These are phyloP conservation scores for Argyresthia goedartella DNA, from an alignment of 2,888 invertebrate genomes.

Conservation along the genomic window DNA sequence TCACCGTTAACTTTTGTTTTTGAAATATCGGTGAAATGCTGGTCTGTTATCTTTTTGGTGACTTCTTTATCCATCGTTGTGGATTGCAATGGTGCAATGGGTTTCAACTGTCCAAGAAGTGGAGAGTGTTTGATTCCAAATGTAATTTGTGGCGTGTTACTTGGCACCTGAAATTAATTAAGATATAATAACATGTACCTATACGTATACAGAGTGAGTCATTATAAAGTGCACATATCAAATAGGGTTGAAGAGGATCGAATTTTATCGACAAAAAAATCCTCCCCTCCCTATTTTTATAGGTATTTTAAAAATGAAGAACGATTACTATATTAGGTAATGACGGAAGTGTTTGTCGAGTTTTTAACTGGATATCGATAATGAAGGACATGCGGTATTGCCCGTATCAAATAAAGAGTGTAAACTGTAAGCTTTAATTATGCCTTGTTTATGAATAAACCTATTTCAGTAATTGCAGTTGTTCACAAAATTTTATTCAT, in stretches of 20 bases:
- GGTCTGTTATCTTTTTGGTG: constrained; percentile 1
- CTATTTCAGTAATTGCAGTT: no score
- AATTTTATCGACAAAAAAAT: no score
- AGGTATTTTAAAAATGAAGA: neutral
- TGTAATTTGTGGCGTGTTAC: constrained; percentile 65
- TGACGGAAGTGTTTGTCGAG: neutral
- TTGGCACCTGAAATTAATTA: constrained; percentile 33
- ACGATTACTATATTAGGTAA: neutral
- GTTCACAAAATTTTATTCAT: no score
- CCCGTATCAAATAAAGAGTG: no score
- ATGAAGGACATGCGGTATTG: no score
- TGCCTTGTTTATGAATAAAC: no score
- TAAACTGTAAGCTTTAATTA: no score
- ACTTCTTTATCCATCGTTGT: neutral
- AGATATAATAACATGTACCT: neutral
- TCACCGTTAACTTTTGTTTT: neutral
- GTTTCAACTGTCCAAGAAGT: constrained; percentile 69
- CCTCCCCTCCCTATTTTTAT: no score
- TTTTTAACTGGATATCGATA: neutral
- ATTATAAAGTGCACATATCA: no score
- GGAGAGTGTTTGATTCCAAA: constrained; percentile 93
- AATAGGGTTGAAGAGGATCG: no score
- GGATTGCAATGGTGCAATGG: constrained; percentile 16
- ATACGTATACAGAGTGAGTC: no score
- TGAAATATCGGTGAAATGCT: neutral